phyloP scores from a whole-genome alignment of 2,797 vertebrate genomes.

The Galagoides demidoff region DNA sequence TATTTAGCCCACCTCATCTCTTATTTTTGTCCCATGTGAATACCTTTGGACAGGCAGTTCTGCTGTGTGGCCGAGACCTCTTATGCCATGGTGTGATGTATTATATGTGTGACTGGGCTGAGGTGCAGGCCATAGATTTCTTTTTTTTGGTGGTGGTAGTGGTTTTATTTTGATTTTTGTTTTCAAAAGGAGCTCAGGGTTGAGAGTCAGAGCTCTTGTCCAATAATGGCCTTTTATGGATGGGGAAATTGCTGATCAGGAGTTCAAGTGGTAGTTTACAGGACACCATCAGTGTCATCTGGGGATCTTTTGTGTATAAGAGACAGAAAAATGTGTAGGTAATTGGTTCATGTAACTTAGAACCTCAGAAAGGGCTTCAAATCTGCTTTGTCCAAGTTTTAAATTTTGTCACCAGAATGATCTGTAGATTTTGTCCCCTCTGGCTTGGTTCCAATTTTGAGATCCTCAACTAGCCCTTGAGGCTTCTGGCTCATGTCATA shows the following conservation, averaged over 20 bases:
- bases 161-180: neutral
- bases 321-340: neutral
- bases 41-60: neutral
- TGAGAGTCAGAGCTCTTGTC: neutral
- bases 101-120: neutral
- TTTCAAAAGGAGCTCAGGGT: neutral
- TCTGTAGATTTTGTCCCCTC: neutral
- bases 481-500: neutral
- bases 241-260: neutral
- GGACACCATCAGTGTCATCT: neutral
- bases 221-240: neutral
- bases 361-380: neutral
- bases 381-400: neutral
- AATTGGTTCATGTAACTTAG: neutral
- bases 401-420: neutral
- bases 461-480: rapidly evolving
- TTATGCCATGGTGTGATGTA: neutral
- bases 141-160: neutral
- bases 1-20: neutral
- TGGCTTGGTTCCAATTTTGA: neutral
- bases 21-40: neutral
- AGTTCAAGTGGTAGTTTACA: neutral
- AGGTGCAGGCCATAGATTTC: neutral
- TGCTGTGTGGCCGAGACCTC: neutral
- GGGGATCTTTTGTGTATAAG: neutral